phyloP scores from a whole-genome alignment of 2,797 vertebrate species.

The Coranthus polyacanthus region DNA sequence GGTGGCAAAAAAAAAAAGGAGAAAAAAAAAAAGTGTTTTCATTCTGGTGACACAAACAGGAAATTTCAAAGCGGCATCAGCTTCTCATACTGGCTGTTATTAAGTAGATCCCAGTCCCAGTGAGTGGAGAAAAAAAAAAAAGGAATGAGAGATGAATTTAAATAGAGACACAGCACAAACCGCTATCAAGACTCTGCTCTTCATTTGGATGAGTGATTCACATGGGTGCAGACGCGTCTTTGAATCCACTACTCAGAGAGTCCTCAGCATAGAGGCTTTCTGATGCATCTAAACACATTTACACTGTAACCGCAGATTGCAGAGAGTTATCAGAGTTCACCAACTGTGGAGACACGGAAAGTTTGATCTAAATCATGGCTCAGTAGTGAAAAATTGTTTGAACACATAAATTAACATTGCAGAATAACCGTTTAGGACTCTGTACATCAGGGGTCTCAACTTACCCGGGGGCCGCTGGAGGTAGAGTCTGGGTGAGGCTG shows the following conservation, averaged over 20 bases:
- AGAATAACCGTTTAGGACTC: too few species aligned
- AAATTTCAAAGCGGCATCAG: slow-evolving; percentile 20
- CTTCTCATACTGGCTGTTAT: slow-evolving; percentile 22
- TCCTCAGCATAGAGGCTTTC: slow-evolving; percentile 23
- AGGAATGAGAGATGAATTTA: slow-evolving; percentile 30
- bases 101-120: slow-evolving; percentile 31
- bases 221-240: slow-evolving; percentile 8
- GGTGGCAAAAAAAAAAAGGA: neutral
- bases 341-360: slow-evolving; percentile 8
- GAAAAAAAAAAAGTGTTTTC: slow-evolving; percentile 5
- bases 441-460: too few species aligned
- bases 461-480: too few species aligned
- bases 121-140: slow-evolving; percentile 13
- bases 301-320: slow-evolving; percentile 44
- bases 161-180: slow-evolving; percentile 38
- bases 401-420: neutral
- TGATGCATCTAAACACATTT: slow-evolving; percentile 27
- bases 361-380: neutral
- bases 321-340: slow-evolving; percentile 17
- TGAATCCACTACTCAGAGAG: slow-evolving; percentile 20
- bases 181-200: slow-evolving; percentile 22
- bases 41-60: slow-evolving; percentile 11
- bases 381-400: neutral
- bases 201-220: slow-evolving; percentile 43
- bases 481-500: too few species aligned